Evolutionary conservation across 2,888 invertebrate species (phyloP), one percentile per base, ranked within the genome.

Genomic region (Trachelus troglodyta): DNA sequence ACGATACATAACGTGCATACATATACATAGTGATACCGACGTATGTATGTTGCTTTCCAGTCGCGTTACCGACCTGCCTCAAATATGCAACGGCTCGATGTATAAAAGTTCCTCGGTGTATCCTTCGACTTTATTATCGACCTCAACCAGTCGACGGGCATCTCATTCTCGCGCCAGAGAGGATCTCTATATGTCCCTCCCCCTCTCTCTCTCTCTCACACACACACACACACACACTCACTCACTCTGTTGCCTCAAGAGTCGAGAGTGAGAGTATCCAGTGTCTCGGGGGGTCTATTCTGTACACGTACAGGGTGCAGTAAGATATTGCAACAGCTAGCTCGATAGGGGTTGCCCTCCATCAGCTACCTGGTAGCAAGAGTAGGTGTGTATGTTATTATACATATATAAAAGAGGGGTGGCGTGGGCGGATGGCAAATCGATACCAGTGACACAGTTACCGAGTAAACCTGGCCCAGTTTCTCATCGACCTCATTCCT

Each of bases 391-490:
- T 56, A 9, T 56, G 56, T 56, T 56, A 56, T 35, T 12, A 35
- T 12, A 35, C 12, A 35, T 56, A 9, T 56, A 33, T 75, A 37
- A 34, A 73, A 56, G 81, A 79, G 79, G 83, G 85, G 81, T 83
- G 83, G 81, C 80, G 83, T 82, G 80, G 84, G 82, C 83, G 82
- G 87, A 82, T 82, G 83, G 82, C 80, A 84, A 85, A 90, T 90
- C 89, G 89, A 90, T 90, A 89, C 81, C 84, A 85, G 85, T 89
- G 91, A 90, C 91, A 90, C 85, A 89, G 87, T 91, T 91, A 90
- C 91, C 90, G 90, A 90, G 91, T 91, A 90, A 91, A 91, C 91
- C 90, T 91, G 90, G 89, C 91, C 91, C 84, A 89, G 87, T 89
- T 91, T 88, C 80, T 81, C 80, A 83, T 79, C 85, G 87, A 89